phyloP scores from a whole-genome alignment of 2,888 invertebrate species.

The Macaria notata region DNA sequence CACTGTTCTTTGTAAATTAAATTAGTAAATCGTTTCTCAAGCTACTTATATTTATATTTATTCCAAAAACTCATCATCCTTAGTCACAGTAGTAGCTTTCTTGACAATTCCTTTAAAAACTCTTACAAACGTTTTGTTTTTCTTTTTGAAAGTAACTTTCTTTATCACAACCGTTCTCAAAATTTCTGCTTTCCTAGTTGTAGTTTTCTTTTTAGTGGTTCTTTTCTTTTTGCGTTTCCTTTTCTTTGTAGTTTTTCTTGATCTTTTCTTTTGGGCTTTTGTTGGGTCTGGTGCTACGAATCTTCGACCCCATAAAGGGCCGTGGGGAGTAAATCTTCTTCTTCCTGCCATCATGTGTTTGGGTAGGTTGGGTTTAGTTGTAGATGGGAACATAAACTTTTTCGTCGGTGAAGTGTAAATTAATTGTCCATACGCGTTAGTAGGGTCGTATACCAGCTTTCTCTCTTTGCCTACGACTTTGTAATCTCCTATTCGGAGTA shows the following conservation, averaged over 20 bases:
- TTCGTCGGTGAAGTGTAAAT: background rate
- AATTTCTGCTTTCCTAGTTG: background rate
- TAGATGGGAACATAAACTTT: background rate
- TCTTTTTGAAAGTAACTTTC: constrained; percentile 5
- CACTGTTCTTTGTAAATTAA: no score
- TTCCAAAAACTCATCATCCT: constrained; percentile 6
- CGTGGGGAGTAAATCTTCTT: constrained; percentile 8
- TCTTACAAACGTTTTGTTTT: constrained; percentile 8
- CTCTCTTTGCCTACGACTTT: constrained; percentile 32
- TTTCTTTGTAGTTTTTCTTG: background rate
- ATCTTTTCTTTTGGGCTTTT: background rate
- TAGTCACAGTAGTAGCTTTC: background rate
- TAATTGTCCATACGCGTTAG: constrained; percentile 3
- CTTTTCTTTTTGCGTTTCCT: background rate
- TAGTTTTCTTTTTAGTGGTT: background rate
- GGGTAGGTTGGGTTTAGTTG: constrained; percentile 7
- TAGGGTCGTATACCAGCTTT: constrained; percentile 35
- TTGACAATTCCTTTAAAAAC: constrained; percentile 6
- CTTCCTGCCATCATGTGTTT: constrained; percentile 8
- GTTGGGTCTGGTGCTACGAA: background rate
- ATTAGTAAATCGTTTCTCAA: no score
- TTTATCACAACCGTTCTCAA: constrained; percentile 3
- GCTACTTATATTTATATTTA: background rate
- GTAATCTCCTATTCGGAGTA: constrained; percentile 41
- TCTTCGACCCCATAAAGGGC: background rate